A percentile compares a stretch with the other conserved stretches of the same genome.
Evolutionary conservation across 2,113 vertebrate species (phyloP).

Genomic region (Chlorodrepanis virens): DNA sequence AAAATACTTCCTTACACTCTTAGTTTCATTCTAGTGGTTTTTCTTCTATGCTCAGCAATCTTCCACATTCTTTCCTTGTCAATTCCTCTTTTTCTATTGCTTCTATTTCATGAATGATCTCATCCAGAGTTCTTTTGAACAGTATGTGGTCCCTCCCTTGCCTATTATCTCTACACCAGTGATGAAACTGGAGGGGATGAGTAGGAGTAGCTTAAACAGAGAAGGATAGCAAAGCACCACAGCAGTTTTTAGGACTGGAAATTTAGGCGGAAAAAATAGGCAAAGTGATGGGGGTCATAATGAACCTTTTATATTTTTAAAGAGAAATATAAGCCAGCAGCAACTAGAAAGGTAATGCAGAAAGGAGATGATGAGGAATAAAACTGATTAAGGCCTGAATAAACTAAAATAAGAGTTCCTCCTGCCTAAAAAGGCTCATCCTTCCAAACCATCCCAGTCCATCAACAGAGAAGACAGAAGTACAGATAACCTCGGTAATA

Average conservation of each 20-base stretch:
- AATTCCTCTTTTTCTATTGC: neutral
- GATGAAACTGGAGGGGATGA: neutral
- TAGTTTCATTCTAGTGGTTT: neutral
- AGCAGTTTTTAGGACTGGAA: neutral
- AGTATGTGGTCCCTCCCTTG: neutral
- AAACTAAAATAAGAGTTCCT: neutral
- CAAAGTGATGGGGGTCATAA: neutral
- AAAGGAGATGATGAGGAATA: neutral
- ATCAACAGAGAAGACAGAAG: conserved; percentile 3
- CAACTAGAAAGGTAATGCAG: neutral
- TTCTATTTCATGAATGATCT: neutral
- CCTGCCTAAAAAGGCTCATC: neutral
- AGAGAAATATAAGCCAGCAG: neutral
- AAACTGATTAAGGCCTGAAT: neutral
- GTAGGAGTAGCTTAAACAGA: neutral
- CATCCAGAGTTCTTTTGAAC: neutral
- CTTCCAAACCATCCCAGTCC: neutral
- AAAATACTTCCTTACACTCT: neutral
- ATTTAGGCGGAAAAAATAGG: neutral
- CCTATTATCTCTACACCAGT: neutral
- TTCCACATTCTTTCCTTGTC: neutral
- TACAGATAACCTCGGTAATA: conserved; percentile 13
- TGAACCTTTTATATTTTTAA: neutral
- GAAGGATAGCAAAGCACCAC: neutral
- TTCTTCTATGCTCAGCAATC: neutral